Base-by-base conservation (phyloP, 2,888 invertebrate species). In the Oxyteleia sp. region DNA sequence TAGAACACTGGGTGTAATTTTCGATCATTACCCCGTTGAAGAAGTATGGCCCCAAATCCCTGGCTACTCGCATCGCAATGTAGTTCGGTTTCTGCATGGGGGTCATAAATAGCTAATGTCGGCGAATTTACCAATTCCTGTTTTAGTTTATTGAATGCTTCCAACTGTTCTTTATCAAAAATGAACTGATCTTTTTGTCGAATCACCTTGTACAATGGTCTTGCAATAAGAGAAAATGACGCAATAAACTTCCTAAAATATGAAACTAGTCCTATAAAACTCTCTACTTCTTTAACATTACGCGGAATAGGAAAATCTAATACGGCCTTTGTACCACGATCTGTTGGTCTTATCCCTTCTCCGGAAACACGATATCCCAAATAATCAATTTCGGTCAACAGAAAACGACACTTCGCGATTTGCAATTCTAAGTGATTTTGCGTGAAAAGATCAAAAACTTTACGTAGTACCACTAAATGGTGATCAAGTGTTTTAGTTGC, bases 331-430 rank as follows among this genome's bases (percentile, higher is more conserved):
- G 88, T 85, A 82, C 91, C 91, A 0, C 43, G 41, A 0, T 51
- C 15, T 13, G 89, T 90, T 0, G 92, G 91, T 35, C 81, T 51
- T 0, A 92, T 81, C 0, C 90, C 89, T 0, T 81, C 35, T 18
- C 20, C 72, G 16, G 85, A 86, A 20, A 92, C 85, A 63, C 90
- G 88, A 16, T 88, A 87, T 0, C 91, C 92, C 8, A 92, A 81
- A 75, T 90, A 92, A 7, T 90, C 87, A 5, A 92, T 84, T 16
- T 59, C 74, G 0, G 75, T 69, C 43, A 81, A 20, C 4, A 89
- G 84, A 64, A 92, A 91, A 2, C 66, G 18, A 72, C 90, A 91
- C 66, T 90, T 91, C 0, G 82, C 68, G 1, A 91, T 45, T 61
- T 91, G 92, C 1, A 92, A 38, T 0, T 89, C 90, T n/a, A 68